Evolutionary conservation across 2,888 invertebrate genomes (phyloP).

Genomic region (Tiphia femorata): DNA sequence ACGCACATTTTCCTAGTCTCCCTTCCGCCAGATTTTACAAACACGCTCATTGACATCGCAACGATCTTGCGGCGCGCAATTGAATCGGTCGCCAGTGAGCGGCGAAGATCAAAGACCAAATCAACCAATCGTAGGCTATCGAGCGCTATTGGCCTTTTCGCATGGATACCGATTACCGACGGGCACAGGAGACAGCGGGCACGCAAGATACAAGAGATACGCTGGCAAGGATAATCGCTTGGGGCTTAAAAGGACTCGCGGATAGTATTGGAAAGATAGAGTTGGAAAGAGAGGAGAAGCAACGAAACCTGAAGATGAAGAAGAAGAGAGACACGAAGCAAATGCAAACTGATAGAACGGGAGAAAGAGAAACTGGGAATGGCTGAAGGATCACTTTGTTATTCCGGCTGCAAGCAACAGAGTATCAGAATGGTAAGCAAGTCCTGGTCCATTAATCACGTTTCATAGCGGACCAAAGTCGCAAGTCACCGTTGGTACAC

Average conservation of each 20-base stretch:
- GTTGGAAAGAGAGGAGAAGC: conserved; percentile 3
- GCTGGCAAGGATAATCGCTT: conserved; percentile 11
- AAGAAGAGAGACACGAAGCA: conserved; percentile 11
- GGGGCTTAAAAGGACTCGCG: conserved; percentile 6
- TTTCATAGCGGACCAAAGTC: conserved; percentile 64
- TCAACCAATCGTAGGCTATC: no score
- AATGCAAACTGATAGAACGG: conserved; percentile 9
- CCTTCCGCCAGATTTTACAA: no score
- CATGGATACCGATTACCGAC: no score
- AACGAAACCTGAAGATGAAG: background rate
- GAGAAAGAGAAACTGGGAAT: conserved; percentile 7
- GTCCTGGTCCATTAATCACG: conserved; percentile 66
- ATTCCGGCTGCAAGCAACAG: conserved; percentile 46
- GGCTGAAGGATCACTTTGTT: conserved; percentile 57
- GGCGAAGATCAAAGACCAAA: no score
- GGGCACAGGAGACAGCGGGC: background rate
- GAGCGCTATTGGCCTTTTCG: no score
- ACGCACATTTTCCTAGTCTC: no score
- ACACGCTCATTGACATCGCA: no score
- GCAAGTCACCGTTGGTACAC: conserved; percentile 64
- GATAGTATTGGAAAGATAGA: conserved; percentile 8
- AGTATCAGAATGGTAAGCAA: conserved; percentile 66
- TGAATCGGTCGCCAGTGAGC: no score
- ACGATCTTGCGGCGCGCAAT: no score
- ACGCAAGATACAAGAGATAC: background rate